Base-by-base conservation (phyloP, 2,888 invertebrate species). In the Lordiphosa andalusiaca region DNA sequence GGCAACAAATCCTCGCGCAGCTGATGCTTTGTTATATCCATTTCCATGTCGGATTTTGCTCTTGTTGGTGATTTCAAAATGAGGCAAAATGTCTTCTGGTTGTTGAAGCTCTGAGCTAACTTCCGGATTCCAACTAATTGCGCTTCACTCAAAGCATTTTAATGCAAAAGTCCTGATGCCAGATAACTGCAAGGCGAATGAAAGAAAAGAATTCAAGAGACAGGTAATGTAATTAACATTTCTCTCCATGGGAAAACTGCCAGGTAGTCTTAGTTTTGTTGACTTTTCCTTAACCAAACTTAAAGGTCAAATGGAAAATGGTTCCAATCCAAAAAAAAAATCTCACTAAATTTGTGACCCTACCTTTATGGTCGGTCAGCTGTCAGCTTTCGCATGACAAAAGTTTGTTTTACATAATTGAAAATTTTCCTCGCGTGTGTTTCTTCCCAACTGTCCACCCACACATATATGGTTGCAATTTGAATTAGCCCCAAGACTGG, bases 1-100 rank as follows among this genome's bases (percentile, higher is more conserved):
- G 76, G 76, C 63, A 80, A 42, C 44, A 71, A 59, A 39, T 77
- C 65, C 10, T 71, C 48, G 13, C 81, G 84, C 57, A 66, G 7
- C 50, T 67, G 72, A 12, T 69, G 53, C 13, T 54, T 64, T 58
- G 61, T 60, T 58, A 70, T 59, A 46, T 83, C 72, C 42, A 55
- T 44, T 39, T 67, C 72, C 75, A 75, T 75, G 56, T n/a, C 48
- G 33, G 21, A 47, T 7, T 12, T 23, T 38, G 3, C 35, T 54
- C 25, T 38, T 41, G 38, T 47, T 55, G 38, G 35, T 44, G 35
- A 39, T 52, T 6, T 40, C 56, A 13, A 50, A 58, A 13, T 49
- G 41, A 47, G 37, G 25, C 49, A 47, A 38, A 38, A n/a, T 6
- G 21, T 47, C 3, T 46, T 4, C n/a, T 47, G 10, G 6, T 35